Percentiles rank a stretch among this genome's conserved stretches.
These are phyloP conservation scores for Steinernema carpocapsae DNA, from an alignment of 2,888 invertebrate species.

Conservation along the genomic window DNA sequence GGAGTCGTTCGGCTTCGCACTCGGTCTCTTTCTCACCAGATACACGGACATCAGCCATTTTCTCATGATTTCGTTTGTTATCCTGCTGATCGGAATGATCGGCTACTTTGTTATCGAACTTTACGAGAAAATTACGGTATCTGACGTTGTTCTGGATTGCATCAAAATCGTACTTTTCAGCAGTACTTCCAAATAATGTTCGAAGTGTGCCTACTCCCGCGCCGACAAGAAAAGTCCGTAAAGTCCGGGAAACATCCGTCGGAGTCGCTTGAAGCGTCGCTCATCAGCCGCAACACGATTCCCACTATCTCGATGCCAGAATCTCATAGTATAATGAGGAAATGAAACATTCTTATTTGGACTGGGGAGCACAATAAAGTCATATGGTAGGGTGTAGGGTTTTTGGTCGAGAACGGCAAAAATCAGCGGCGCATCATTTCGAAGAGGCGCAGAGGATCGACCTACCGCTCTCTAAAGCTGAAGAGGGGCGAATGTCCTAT, in stretches of 20 bases:
- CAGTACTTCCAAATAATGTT: constrained; percentile 39
- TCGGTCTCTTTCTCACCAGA: constrained; percentile 82
- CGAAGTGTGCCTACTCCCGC: constrained; percentile 24
- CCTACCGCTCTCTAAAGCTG: too few species aligned
- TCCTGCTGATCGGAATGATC: constrained; percentile 75
- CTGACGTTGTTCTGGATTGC: background rate
- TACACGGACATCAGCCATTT: constrained; percentile 70
- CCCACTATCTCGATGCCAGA: constrained; percentile 10
- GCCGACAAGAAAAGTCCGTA: constrained; percentile 1
- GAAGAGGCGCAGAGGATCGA: too few species aligned
- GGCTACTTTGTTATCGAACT: constrained; percentile 77
- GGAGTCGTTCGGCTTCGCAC: constrained; percentile 87
- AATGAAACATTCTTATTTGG: background rate
- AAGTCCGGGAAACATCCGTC: background rate
- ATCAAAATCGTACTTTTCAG: constrained; percentile 31
- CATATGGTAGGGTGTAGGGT: too few species aligned
- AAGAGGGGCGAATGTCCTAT: too few species aligned
- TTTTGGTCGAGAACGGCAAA: too few species aligned
- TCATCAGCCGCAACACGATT: constrained; percentile 36
- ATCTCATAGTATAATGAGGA: background rate
- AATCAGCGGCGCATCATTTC: too few species aligned
- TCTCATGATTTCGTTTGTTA: constrained; percentile 57
- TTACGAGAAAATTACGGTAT: constrained; percentile 58
- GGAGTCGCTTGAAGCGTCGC: constrained; percentile 41
- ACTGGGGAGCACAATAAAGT: too few species aligned